These are phyloP conservation scores for Cathartes aura DNA, from an alignment of 2,113 vertebrate genomes.

Conservation along the genomic window DNA sequence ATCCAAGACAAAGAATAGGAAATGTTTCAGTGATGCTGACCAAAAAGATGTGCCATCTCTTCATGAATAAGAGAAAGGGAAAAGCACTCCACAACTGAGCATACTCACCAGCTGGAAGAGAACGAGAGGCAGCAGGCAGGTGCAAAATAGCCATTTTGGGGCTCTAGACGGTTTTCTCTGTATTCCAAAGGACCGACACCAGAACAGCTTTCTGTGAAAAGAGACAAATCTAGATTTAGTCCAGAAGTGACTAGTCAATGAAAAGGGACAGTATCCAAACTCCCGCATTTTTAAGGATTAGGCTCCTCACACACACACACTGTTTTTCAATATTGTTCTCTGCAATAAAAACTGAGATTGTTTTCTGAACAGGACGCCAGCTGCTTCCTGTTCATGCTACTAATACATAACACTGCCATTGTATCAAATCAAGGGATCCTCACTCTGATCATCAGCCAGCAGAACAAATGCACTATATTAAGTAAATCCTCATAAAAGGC, in stretches of 20 bases:
- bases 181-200: neutral
- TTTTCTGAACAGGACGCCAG: slow-evolving; percentile 56
- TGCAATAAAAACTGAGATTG: slow-evolving; percentile 48
- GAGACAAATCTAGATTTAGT: neutral
- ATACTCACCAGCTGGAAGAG: slow-evolving; percentile 26
- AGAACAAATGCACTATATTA: slow-evolving; percentile 53
- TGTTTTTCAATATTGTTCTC: slow-evolving; percentile 46
- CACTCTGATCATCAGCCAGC: slow-evolving; percentile 56
- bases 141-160: slow-evolving; percentile 8
- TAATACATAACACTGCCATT: slow-evolving; percentile 51
- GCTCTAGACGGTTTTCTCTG: neutral
- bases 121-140: neutral
- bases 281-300: slow-evolving; percentile 9
- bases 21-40: neutral
- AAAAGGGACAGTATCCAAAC: neutral
- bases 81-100: neutral
- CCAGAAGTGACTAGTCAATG: neutral
- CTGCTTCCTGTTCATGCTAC: slow-evolving; percentile 63
- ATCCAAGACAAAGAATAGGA: neutral
- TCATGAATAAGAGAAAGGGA: slow-evolving; percentile 33
- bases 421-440: slow-evolving; percentile 55
- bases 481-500: slow-evolving; percentile 41
- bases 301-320: neutral
- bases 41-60: slow-evolving; percentile 7
- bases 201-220: neutral